Evolutionary conservation across 1,140 invertebrate genomes (phyloP).

Genomic region (Drosophila ogumai): DNA sequence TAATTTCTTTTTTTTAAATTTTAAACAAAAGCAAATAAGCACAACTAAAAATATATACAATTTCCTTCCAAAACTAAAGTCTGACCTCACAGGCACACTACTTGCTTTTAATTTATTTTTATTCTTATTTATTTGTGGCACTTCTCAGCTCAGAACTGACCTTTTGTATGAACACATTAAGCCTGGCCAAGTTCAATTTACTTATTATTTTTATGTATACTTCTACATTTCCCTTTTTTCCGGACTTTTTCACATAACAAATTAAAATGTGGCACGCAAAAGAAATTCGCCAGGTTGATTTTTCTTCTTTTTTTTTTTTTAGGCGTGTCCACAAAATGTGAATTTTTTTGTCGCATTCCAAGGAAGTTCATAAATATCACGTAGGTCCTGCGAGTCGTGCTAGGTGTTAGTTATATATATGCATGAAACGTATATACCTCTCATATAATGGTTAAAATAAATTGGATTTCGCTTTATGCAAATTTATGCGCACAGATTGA

Average conservation of each 20-base stretch:
- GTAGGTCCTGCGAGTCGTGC: constrained; percentile 2
- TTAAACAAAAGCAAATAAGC: too few species aligned
- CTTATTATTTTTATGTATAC: background rate
- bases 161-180: constrained; percentile 8
- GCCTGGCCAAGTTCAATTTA: background rate
- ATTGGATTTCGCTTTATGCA: constrained; percentile 81
- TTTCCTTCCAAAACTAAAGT: background rate
- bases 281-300: constrained; percentile 2
- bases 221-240: constrained; percentile 11
- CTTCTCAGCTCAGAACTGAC: background rate
- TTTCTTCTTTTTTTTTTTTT: background rate
- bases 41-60: background rate
- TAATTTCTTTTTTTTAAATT: too few species aligned
- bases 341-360: constrained; percentile 43
- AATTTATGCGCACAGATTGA: constrained; percentile 82
- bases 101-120: too few species aligned
- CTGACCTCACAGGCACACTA: background rate
- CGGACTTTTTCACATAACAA: constrained; percentile 53
- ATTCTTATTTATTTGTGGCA: background rate
- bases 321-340: constrained; percentile 38
- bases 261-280: constrained; percentile 70
- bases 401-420: constrained; percentile 12
- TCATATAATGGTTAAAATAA: constrained; percentile 53
- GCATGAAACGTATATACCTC: background rate
- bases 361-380: constrained; percentile 27